Conservation (phyloP, 2,797 vertebrate genomes). For the Sorex maritimensis region DNA sequence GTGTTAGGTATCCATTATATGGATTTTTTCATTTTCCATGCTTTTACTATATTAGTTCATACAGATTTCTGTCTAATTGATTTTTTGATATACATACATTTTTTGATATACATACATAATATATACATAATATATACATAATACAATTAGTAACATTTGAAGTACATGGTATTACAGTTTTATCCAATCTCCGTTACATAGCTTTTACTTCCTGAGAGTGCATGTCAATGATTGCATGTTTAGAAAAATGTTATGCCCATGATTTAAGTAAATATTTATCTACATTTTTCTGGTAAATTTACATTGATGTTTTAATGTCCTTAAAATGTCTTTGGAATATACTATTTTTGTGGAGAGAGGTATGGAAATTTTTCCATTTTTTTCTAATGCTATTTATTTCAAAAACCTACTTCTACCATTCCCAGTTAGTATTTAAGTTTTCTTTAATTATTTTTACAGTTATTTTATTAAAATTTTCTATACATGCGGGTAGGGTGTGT, state of each 20-base stretch:
- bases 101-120: background rate
- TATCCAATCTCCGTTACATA: background rate
- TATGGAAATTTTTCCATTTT: background rate
- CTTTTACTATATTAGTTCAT: background rate
- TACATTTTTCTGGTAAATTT: background rate
- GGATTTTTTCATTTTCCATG: background rate
- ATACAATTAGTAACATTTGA: constrained; percentile 1
- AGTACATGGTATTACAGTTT: background rate
- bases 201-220: background rate
- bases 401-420: background rate
- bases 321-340: background rate
- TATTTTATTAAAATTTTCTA: background rate
- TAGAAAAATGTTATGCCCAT: background rate
- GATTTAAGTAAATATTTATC: background rate
- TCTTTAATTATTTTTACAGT: background rate
- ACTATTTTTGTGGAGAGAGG: background rate
- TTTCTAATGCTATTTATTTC: background rate
- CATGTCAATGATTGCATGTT: background rate
- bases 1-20: background rate
- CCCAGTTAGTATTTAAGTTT: background rate
- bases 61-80: background rate
- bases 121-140: constrained; percentile 32
- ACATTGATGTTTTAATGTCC: constrained; percentile 17
- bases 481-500: background rate
- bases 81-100: background rate